A percentile compares a stretch with the other conserved stretches of the same genome.
These are phyloP conservation scores for Enteromius viviparus DNA, from an alignment of 2,797 vertebrate species.

Conservation along the genomic window DNA sequence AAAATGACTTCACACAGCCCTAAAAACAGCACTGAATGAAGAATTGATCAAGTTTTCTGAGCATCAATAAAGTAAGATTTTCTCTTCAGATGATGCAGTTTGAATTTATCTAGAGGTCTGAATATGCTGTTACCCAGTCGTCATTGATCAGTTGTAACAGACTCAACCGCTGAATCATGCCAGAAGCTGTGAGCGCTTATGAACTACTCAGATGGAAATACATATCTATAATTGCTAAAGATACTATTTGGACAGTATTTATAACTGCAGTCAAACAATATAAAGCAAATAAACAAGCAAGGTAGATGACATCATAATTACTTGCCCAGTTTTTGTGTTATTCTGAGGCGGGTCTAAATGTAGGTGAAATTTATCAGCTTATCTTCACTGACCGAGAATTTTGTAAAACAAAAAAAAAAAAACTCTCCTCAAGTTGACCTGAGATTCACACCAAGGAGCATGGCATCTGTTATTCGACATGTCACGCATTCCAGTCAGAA, in stretches of 20 bases:
- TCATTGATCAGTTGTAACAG: not conserved
- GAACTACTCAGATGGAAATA: conserved; percentile 4
- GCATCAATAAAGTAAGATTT: not conserved
- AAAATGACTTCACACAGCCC: not conserved
- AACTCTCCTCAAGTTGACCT: not conserved
- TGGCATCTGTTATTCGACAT: not conserved
- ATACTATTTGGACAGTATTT: not conserved
- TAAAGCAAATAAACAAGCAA: conserved; percentile 7
- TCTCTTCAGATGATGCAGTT: not conserved
- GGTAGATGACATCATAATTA: not conserved
- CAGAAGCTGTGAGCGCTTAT: conserved; percentile 11
- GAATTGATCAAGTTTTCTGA: not conserved
- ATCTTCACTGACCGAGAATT: not conserved
- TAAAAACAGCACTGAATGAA: not conserved
- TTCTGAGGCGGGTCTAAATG: not conserved
- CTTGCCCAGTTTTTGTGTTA: not conserved
- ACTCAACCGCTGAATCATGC: not conserved
- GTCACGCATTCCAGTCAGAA: not conserved
- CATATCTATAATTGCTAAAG: not conserved
- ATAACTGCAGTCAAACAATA: not conserved
- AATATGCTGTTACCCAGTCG: not conserved
- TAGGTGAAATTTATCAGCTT: not conserved
- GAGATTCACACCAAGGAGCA: not conserved
- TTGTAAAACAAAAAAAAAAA: not conserved
- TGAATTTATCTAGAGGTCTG: not conserved